Percentiles rank a stretch among this genome's conserved stretches.
phyloP scores from a whole-genome alignment of 2,113 vertebrate genomes.

The Pandion haliaetus region DNA sequence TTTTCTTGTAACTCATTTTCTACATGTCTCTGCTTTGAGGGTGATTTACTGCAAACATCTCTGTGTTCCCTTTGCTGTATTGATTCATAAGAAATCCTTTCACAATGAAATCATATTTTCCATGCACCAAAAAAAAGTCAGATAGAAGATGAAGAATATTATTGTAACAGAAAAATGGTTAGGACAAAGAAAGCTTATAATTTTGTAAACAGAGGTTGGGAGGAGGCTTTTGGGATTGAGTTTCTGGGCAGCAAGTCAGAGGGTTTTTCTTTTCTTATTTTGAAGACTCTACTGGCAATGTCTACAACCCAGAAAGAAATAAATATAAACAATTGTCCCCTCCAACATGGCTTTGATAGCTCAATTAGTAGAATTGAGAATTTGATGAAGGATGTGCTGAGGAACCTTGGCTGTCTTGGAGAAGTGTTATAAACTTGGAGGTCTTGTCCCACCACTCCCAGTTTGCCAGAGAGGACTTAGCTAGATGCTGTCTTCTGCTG shows the following conservation, averaged over 20 bases:
- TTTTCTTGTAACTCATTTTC: conserved; percentile 54
- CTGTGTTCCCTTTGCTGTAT: conserved; percentile 48
- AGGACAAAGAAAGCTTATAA: conserved; percentile 76
- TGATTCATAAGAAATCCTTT: conserved; percentile 71
- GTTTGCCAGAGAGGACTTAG: background rate
- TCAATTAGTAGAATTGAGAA: conserved; percentile 13
- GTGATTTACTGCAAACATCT: conserved; percentile 63
- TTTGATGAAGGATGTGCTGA: background rate
- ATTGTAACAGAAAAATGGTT: conserved; percentile 72
- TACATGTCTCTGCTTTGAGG: conserved; percentile 28
- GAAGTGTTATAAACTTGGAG: background rate
- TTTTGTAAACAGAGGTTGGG: conserved; percentile 78
- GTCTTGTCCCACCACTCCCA: background rate
- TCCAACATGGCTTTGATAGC: background rate
- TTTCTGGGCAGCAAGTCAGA: conserved; percentile 64
- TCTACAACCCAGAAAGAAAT: conserved; percentile 16
- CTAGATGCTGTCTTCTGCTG: background rate
- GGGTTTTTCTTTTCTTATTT: conserved; percentile 59
- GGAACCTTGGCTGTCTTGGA: background rate
- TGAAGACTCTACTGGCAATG: conserved; percentile 37
- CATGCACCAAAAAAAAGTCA: conserved; percentile 51
- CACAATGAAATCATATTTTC: conserved; percentile 75
- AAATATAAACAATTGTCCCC: conserved; percentile 45
- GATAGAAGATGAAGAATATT: conserved; percentile 62
- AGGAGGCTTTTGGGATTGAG: conserved; percentile 56